Conservation (phyloP, 2,888 invertebrate species). For the Thalpophila matura region DNA sequence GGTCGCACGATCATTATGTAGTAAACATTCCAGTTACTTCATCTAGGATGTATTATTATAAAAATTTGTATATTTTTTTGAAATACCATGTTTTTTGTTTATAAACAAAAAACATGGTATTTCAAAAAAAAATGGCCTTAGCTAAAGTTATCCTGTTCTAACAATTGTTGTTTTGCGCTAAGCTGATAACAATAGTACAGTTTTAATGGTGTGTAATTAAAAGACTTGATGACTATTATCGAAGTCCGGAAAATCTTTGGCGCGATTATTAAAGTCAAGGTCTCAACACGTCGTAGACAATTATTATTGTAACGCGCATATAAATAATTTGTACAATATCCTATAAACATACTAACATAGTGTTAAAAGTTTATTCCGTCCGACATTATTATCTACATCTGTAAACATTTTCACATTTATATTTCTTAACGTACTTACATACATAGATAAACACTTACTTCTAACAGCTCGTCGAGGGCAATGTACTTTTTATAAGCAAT, state of each 20-base stretch:
- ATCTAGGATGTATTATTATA: conserved; percentile 3
- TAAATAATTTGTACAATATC: conserved; percentile 7
- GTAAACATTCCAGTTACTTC: conserved; percentile 25
- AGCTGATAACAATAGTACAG: conserved; percentile 21
- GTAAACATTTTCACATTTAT: conserved; percentile 60
- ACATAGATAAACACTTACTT: conserved; percentile 48
- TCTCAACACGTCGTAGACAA: conserved; percentile 21
- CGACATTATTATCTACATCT: conserved; percentile 60
- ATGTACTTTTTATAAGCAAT: conserved; percentile 56
- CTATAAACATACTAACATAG: conserved; percentile 7
- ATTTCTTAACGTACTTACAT: conserved; percentile 51
- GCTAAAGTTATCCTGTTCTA: conserved; percentile 26
- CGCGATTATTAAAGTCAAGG: conserved; percentile 56
- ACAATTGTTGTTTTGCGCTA: conserved; percentile 7
- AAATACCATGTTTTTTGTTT: no score
- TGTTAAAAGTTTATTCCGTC: conserved; percentile 41
- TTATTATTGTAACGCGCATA: conserved; percentile 30
- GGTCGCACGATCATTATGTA: conserved; percentile 37
- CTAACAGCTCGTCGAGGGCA: conserved; percentile 55
- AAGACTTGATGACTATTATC: conserved; percentile 42
- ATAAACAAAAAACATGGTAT: conserved; percentile 15
- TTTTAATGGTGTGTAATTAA: conserved; percentile 32
- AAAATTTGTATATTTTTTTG: no score
- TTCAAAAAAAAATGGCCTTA: conserved; percentile 1
- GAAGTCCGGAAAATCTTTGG: conserved; percentile 43